Evolutionary conservation across 2,113 vertebrate genomes (phyloP).

Genomic region (Microcebus murinus): DNA sequence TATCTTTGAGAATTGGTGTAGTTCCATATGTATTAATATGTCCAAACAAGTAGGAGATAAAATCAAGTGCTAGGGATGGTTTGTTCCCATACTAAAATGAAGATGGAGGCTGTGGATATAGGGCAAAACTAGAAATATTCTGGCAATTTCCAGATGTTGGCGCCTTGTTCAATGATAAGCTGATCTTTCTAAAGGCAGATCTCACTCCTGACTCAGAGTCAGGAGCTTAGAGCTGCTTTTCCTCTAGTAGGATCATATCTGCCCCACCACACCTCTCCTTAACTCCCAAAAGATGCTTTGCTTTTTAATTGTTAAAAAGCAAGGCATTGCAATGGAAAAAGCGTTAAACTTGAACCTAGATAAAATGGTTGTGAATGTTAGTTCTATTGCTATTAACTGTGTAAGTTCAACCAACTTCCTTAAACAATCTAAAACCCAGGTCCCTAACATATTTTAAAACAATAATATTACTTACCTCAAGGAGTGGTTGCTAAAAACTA

Average conservation of each 20-base stretch:
- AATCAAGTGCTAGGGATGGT: background rate
- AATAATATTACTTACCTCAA: background rate
- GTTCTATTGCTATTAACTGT: background rate
- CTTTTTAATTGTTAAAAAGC: background rate
- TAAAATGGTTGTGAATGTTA: accelerated
- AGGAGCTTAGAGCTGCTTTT: no score
- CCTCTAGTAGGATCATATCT: accelerated
- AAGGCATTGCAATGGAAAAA: background rate
- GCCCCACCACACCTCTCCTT: background rate
- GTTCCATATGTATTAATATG: background rate
- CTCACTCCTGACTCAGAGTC: accelerated
- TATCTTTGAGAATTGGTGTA: background rate
- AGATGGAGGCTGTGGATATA: background rate
- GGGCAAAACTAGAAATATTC: accelerated
- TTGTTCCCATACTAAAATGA: background rate
- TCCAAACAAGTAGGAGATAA: background rate
- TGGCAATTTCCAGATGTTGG: background rate
- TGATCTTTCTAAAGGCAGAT: background rate
- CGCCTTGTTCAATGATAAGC: background rate
- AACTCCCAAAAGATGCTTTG: background rate
- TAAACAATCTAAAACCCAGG: background rate
- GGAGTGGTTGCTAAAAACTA: background rate
- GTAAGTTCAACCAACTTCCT: background rate
- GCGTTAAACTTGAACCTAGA: no score
- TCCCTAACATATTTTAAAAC: background rate